Evolutionary conservation across 2,113 vertebrate genomes (phyloP), one percentile per base, ranked within the genome.

Genomic region (Ammodytes marinus): DNA sequence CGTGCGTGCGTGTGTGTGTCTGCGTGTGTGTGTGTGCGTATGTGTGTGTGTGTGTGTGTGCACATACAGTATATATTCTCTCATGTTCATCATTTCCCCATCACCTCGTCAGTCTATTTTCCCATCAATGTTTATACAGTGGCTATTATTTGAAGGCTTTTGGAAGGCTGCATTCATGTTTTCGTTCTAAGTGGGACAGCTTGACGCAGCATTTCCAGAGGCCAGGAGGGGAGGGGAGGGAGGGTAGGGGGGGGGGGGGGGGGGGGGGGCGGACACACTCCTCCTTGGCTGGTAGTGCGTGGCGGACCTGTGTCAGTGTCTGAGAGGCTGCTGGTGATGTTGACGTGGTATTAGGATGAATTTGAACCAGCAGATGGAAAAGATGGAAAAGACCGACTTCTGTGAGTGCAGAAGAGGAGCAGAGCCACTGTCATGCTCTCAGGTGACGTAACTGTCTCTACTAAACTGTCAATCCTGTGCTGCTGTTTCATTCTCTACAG

Each of bases 121-220:
- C 2, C 4, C 39, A 2, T 17, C 6, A 27, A 14, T 43, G 0
- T 4, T 49, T 4, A 3, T 7, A 8, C 55, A 13, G 7, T 19
- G 12, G 46, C 14, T n/a, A 2, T 37, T 65, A 46, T 54, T n/a
- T 40, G 10, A 4, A 37, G 57, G 39, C 14, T 11, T 27, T 37
- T n/a, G 2, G 42, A 42, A 50, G 49, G 37, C 10, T 58, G 50
- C 15, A 2, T 39, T 12, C 19, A 15, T 43, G 40, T 76, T 77
- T 68, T 73, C 61, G 61, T 55, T 73, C 12, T 58, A 8, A 27
- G 6, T 1, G 63, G n/a, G 8, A 74, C 68, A 78, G 70, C 65
- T 69, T 82, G 84, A 74, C 69, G 52, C 69, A 82, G 64, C 59
- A 53, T 63, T 40, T 69, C 49, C 42, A 0, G n/a, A 77, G 73